phyloP scores from a whole-genome alignment of 2,113 vertebrate genomes.

The Caranx melampygus region DNA sequence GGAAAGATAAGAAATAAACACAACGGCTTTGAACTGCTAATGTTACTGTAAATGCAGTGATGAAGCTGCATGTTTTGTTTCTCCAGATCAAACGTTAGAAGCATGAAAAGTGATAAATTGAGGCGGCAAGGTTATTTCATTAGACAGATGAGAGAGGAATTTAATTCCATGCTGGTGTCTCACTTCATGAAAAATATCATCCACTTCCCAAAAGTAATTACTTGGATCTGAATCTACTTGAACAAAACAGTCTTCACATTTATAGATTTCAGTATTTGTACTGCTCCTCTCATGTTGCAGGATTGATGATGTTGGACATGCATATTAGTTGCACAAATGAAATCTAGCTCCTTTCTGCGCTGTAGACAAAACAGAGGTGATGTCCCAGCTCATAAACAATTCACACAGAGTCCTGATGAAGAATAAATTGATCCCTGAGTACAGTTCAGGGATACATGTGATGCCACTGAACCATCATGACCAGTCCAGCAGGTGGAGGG shows the following conservation, averaged over 20 bases:
- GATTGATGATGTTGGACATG: slow-evolving; percentile 42
- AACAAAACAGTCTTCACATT: slow-evolving; percentile 43
- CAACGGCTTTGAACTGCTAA: not conserved
- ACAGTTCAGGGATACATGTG: slow-evolving; percentile 5
- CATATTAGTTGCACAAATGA: slow-evolving; percentile 46
- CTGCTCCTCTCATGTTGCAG: not conserved
- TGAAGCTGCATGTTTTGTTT: not conserved
- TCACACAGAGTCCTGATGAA: slow-evolving; percentile 30
- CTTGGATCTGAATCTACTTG: slow-evolving; percentile 28
- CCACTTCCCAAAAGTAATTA: slow-evolving; percentile 41
- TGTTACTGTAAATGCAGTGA: not conserved
- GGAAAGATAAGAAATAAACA: not conserved
- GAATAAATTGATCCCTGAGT: slow-evolving; percentile 44
- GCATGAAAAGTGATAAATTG: slow-evolving; percentile 20
- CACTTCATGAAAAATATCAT: slow-evolving; percentile 40
- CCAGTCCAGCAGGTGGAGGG: not conserved
- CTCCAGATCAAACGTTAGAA: not conserved
- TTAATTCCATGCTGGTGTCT: slow-evolving; percentile 35
- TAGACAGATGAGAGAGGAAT: slow-evolving; percentile 26
- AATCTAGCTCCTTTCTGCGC: slow-evolving; percentile 37
- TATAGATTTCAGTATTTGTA: slow-evolving; percentile 18
- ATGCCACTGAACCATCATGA: slow-evolving; percentile 8
- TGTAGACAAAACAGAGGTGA: slow-evolving; percentile 19
- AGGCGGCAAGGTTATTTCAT: slow-evolving; percentile 25
- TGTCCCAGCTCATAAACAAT: slow-evolving; percentile 26